phyloP scores from a whole-genome alignment of 2,888 invertebrate species.

The Podabrus alpinus region DNA sequence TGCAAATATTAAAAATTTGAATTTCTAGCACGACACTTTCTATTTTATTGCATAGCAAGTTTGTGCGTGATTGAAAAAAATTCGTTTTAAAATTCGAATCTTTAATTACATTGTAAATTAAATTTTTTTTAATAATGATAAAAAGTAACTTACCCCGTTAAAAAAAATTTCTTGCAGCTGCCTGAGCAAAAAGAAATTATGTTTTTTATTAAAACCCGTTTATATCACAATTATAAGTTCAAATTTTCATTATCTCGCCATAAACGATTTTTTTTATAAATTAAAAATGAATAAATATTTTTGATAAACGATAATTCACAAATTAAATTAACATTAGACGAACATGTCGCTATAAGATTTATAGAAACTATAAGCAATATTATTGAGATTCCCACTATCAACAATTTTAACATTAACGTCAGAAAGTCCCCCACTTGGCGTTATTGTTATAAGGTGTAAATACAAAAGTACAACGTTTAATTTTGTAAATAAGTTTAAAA shows the following conservation, averaged over 20 bases:
- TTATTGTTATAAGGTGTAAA: not conserved
- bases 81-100: no score
- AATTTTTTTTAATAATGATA: not conserved
- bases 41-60: not conserved
- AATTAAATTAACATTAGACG: not conserved
- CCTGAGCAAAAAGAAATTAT: no score
- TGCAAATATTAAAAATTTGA: not conserved
- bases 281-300: not conserved
- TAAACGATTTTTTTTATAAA: not conserved
- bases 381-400: slow-evolving; percentile 30
- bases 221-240: not conserved
- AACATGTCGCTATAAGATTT: not conserved
- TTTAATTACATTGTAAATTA: not conserved
- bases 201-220: not conserved
- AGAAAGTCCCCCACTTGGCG: slow-evolving; percentile 25
- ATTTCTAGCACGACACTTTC: not conserved
- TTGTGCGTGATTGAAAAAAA: not conserved
- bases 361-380: slow-evolving; percentile 4
- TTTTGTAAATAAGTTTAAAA: not conserved
- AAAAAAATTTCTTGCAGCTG: not conserved
- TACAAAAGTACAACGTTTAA: not conserved
- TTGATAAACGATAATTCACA: not conserved
- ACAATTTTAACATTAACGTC: slow-evolving; percentile 27
- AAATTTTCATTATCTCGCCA: not conserved
- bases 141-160: not conserved